phyloP scores from a whole-genome alignment of 2,113 vertebrate species.

The Orientallactaga bullata region DNA sequence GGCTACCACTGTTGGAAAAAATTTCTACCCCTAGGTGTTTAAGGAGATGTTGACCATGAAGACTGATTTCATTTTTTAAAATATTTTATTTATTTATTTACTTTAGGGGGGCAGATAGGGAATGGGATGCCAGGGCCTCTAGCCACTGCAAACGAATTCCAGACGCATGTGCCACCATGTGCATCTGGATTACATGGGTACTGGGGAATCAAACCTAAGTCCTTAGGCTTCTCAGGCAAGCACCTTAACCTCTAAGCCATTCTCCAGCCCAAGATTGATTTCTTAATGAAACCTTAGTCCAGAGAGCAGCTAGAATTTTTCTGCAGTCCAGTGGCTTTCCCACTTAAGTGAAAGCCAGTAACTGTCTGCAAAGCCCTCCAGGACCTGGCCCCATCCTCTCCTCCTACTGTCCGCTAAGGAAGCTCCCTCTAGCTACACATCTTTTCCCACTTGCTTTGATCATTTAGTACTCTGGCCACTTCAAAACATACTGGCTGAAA shows the following conservation, averaged over 20 bases:
- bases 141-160: too few relatives aligned
- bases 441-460: neutral
- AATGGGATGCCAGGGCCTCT: too few relatives aligned
- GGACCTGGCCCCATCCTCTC: neutral
- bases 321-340: neutral
- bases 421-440: neutral
- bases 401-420: neutral
- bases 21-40: neutral
- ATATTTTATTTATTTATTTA: too few relatives aligned
- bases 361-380: neutral
- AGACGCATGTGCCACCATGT: too few relatives aligned
- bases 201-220: too few relatives aligned
- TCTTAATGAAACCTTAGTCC: neutral
- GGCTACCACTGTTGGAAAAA: neutral
- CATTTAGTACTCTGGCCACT: neutral
- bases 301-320: neutral
- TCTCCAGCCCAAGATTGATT: neutral
- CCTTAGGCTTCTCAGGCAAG: too few relatives aligned
- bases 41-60: neutral
- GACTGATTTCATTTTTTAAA: neutral
- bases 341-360: neutral
- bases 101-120: too few relatives aligned
- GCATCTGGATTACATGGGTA: too few relatives aligned
- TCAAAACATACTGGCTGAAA: neutral
- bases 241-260: too few relatives aligned